phyloP scores from a whole-genome alignment of 2,888 invertebrate genomes.

The Patella caerulea region DNA sequence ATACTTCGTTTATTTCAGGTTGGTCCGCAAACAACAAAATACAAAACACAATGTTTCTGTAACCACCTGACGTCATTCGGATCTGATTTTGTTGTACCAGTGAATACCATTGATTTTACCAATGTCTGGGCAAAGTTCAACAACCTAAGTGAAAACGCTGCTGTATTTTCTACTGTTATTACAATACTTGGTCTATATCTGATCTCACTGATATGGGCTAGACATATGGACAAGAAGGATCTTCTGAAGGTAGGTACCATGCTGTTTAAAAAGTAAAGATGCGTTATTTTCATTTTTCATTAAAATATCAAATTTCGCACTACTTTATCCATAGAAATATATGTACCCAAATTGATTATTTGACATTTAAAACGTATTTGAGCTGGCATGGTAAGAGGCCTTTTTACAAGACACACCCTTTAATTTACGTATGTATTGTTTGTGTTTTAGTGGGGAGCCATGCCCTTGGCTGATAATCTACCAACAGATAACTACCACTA shows the following conservation, averaged over 20 bases:
- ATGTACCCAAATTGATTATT: no score
- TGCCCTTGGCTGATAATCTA: constrained; percentile 72
- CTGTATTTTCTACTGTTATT: constrained; percentile 69
- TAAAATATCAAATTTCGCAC: no score
- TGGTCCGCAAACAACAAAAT: constrained; percentile 60
- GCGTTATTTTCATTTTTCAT: no score
- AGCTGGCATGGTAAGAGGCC: no score
- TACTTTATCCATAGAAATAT: no score
- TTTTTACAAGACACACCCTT: no score
- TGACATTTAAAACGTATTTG: no score
- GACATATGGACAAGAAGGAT: constrained; percentile 69
- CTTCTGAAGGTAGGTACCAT: constrained; percentile 59
- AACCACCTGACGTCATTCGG: constrained; percentile 71
- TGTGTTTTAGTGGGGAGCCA: constrained; percentile 69
- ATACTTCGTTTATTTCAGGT: constrained; percentile 47
- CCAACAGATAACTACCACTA: constrained; percentile 72
- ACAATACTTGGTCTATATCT: constrained; percentile 65
- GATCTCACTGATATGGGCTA: constrained; percentile 63
- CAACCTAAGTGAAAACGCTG: constrained; percentile 68
- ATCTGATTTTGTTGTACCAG: constrained; percentile 69
- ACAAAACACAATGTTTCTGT: constrained; percentile 66
- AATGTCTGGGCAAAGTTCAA: constrained; percentile 70
- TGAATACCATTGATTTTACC: constrained; percentile 71
- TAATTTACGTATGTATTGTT: neutral
- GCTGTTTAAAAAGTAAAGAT: no score